Conservation (phyloP, 2,888 invertebrate genomes). For the Andrena hattorfiana region DNA sequence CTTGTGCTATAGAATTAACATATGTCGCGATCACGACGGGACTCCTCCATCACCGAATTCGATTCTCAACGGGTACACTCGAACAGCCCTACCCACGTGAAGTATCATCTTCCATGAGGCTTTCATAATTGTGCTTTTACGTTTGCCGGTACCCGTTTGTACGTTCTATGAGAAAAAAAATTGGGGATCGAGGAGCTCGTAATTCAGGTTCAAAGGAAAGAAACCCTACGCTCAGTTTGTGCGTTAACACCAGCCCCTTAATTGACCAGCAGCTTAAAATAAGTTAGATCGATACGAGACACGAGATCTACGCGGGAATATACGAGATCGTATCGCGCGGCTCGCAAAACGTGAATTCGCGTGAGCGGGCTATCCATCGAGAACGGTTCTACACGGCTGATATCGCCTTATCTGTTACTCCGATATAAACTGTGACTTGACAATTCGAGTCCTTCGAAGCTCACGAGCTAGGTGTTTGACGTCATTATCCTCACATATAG, state of each 20-base stretch:
- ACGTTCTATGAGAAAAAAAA: slow-evolving; percentile 1
- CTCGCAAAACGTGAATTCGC: slow-evolving; percentile 71
- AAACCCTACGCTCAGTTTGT: slow-evolving; percentile 15
- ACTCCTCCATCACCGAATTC: slow-evolving; percentile 32
- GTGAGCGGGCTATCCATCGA: slow-evolving; percentile 53
- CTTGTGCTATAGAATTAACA: slow-evolving; percentile 48
- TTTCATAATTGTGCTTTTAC: not conserved
- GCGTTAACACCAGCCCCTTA: slow-evolving; percentile 55
- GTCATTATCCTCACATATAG: slow-evolving; percentile 42
- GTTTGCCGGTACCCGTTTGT: not conserved
- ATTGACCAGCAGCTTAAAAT: slow-evolving; percentile 63
- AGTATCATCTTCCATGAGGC: slow-evolving; percentile 4
- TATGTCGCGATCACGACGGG: slow-evolving; percentile 41
- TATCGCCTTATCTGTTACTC: slow-evolving; percentile 61
- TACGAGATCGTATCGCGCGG: slow-evolving; percentile 63
- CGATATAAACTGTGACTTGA: slow-evolving; percentile 62
- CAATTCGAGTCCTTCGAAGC: slow-evolving; percentile 45
- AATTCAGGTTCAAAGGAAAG: not conserved
- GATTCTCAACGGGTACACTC: slow-evolving; percentile 11
- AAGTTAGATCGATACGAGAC: slow-evolving; percentile 65
- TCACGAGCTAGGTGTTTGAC: slow-evolving; percentile 41
- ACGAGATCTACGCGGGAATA: slow-evolving; percentile 58
- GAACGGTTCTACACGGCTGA: slow-evolving; percentile 44
- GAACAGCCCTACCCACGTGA: not conserved
- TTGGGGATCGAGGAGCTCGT: slow-evolving; percentile 14